phyloP scores from a whole-genome alignment of 1,140 invertebrate species.

The Caenorhabditis elegans region DNA sequence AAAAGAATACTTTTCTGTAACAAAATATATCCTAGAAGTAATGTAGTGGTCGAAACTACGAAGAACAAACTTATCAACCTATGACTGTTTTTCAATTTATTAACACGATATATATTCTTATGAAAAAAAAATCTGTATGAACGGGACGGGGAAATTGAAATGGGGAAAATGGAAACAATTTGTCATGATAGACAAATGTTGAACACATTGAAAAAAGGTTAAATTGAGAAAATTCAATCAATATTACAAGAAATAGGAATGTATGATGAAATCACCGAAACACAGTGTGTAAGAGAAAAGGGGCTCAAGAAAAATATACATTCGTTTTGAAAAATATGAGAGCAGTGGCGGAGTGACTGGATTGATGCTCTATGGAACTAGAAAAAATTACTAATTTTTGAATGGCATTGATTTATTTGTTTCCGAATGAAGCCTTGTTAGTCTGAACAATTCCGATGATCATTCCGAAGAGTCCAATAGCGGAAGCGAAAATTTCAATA shows the following conservation, averaged over 20 bases:
- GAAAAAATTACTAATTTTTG: conserved; percentile 5
- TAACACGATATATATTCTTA: neutral
- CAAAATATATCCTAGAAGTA: neutral
- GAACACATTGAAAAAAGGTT: neutral
- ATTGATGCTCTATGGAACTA: conserved; percentile 13
- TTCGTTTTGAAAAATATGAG: conserved; percentile 21
- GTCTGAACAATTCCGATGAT: conserved; percentile 91
- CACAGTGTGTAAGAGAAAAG: conserved; percentile 12
- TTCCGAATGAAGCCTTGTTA: conserved; percentile 43
- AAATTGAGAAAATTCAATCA: conserved; percentile 22
- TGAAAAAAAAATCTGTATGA: neutral
- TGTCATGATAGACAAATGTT: conserved; percentile 21
- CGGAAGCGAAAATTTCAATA: conserved; percentile 95
- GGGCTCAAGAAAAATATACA: conserved; percentile 31
- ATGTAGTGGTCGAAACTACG: neutral
- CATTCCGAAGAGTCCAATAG: conserved; percentile 95
- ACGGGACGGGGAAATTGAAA: neutral
- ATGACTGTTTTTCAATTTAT: neutral
- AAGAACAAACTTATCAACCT: neutral
- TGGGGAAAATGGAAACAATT: neutral
- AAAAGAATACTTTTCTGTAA: neutral
- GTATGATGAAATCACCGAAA: conserved; percentile 26
- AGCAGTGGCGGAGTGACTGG: neutral
- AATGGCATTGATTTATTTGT: conserved; percentile 1
- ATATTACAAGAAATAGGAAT: conserved; percentile 22